A percentile compares a stretch with the other conserved stretches of the same genome.
phyloP scores from a whole-genome alignment of 2,113 vertebrate genomes.

The Cacatua alba region DNA sequence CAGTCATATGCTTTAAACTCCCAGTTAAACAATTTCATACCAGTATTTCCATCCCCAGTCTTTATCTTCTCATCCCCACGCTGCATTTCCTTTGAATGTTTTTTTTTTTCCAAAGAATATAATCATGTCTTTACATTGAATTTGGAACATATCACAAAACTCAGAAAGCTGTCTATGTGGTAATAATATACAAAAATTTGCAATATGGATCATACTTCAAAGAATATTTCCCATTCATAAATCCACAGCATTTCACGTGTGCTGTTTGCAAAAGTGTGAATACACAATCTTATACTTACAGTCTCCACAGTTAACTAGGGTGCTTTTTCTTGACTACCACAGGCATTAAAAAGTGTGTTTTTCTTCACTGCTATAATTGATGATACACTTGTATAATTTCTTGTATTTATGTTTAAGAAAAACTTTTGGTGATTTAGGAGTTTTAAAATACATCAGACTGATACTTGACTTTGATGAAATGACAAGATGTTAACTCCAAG shows the following conservation, averaged over 20 bases:
- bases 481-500: neutral
- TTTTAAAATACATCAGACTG: neutral
- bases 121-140: neutral
- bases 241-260: neutral
- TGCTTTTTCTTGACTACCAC: neutral
- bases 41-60: neutral
- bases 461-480: neutral
- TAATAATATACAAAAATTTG: neutral
- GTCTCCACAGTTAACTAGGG: neutral
- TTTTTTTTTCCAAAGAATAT: neutral
- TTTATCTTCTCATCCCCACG: neutral
- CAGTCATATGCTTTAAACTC: neutral
- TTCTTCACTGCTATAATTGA: neutral
- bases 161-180: neutral
- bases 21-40: neutral
- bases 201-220: neutral
- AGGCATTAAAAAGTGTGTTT: neutral
- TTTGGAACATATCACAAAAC: rapidly evolving
- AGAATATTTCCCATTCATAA: neutral
- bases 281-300: neutral
- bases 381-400: neutral
- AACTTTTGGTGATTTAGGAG: neutral
- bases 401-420: neutral
- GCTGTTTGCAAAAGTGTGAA: neutral
- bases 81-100: neutral